phyloP scores from a whole-genome alignment of 2,797 vertebrate species.

The Hippocampus kuda region DNA sequence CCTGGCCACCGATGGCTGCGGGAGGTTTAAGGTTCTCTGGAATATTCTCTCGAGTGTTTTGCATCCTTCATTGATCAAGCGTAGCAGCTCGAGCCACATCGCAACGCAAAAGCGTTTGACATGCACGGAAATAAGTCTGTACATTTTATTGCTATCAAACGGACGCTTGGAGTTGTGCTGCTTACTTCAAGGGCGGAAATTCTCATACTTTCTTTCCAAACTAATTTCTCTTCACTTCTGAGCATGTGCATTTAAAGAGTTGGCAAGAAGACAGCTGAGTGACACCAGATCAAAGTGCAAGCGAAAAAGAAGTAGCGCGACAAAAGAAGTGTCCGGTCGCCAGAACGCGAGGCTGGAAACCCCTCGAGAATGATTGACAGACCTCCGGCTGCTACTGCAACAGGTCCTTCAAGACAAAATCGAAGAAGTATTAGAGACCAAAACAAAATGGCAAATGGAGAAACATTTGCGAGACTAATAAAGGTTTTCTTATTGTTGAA shows the following conservation, averaged over 20 bases:
- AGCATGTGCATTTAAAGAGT: slow-evolving; percentile 53
- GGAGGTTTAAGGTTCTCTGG: neutral
- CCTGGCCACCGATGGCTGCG: too few species aligned
- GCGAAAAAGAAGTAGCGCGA: slow-evolving; percentile 51
- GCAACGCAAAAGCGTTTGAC: slow-evolving; percentile 18
- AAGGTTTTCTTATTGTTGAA: too few species aligned
- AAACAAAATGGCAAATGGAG: too few species aligned
- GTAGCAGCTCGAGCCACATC: slow-evolving; percentile 14
- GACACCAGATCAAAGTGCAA: slow-evolving; percentile 40
- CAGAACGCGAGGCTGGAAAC: slow-evolving; percentile 22
- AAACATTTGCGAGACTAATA: too few species aligned
- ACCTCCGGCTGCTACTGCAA: slow-evolving; percentile 60
- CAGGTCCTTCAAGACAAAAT: slow-evolving; percentile 58
- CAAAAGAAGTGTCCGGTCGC: slow-evolving; percentile 34
- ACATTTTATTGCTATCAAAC: slow-evolving; percentile 63
- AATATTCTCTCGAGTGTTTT: slow-evolving; percentile 32
- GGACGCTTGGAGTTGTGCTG: slow-evolving; percentile 23
- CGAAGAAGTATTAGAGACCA: neutral
- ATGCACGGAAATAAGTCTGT: slow-evolving; percentile 32
- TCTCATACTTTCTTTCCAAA: slow-evolving; percentile 16
- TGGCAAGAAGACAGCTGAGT: slow-evolving; percentile 42
- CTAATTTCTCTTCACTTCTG: slow-evolving; percentile 21
- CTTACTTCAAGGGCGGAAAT: slow-evolving; percentile 24
- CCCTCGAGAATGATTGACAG: slow-evolving; percentile 26
- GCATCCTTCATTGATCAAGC: slow-evolving; percentile 16